These are phyloP conservation scores for Rosalia funebris DNA, from an alignment of 2,888 invertebrate genomes.

Conservation along the genomic window DNA sequence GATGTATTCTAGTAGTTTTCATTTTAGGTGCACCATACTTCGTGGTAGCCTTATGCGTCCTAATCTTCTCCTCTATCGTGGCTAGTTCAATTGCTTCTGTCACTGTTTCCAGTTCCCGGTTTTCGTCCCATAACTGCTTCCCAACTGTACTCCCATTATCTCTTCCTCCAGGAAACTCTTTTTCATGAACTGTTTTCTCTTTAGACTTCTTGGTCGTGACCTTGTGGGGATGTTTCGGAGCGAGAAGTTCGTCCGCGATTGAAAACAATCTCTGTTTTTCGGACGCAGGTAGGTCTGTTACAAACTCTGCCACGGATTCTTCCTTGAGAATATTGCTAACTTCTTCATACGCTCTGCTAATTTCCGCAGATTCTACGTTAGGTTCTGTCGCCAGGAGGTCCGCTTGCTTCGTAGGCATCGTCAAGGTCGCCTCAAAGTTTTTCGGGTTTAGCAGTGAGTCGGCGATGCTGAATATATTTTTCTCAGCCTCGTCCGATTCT, in stretches of 20 bases:
- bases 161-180: no score
- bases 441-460: not conserved
- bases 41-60: no score
- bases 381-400: not conserved
- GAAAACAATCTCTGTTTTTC: not conserved
- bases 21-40: no score
- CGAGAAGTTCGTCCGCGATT: not conserved
- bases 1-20: no score
- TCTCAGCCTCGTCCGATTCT: not conserved
- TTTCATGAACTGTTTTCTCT: not conserved
- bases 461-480: slow-evolving; percentile 2
- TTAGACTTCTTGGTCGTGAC: not conserved
- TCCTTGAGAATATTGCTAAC: not conserved
- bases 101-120: no score
- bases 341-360: not conserved
- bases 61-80: no score
- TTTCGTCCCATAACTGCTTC: no score
- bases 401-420: not conserved
- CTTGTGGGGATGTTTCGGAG: not conserved
- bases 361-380: not conserved
- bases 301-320: not conserved
- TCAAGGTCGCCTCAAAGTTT: slow-evolving; percentile 9
- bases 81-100: no score
- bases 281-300: not conserved
- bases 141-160: no score